Evolutionary conservation across 2,797 vertebrate genomes (phyloP), one percentile per base, ranked within the genome.

Genomic region (Novumbra hubbsi): DNA sequence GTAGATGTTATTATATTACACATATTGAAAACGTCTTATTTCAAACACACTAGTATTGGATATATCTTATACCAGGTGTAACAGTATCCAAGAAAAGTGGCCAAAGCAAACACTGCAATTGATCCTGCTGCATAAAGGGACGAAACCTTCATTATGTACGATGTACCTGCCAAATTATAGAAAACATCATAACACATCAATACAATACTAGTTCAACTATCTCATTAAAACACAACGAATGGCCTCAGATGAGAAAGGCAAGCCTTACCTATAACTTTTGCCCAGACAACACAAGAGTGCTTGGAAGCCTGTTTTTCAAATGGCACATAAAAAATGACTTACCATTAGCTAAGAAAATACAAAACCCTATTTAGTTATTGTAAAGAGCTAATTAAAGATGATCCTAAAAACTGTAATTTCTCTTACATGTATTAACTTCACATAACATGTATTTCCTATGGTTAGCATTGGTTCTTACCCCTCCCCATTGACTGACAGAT

Each of bases 401-500:
- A 45, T 45, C 41, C 9, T 27, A 9, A 60, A 55, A 60, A 60
- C 55, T 24, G 55, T 60, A 21, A 24, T 30, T 8, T 17, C 63
- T 79, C 66, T 32, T 21, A 12, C 1, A 57, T 14, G 12, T 62
- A 48, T 50, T 15, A 49, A 27, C 52, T 19, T n/a, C 49, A 24
- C 14, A 50, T 57, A 62, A 16, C 0, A 11, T 45, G 12, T 63
- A 32, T 66, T 57, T 55, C n/a, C 3, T 24, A 2, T 60, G 32
- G 2, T 34, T 15, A 67, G 57, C 19, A 30, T n/a, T 41, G 73
- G 21, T 19, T 79, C 92, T 78, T 93, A 97, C 98, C 93, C 80
- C 85, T 85, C 94, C 93, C 97, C 96, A 98, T 76, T 94, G 94
- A 84, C 94, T 97, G 87, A 95, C 88, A 77, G 92, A 91, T 84